Evolutionary conservation across 2,113 vertebrate genomes (phyloP).

Genomic region (Dicrurus megarhynchus): DNA sequence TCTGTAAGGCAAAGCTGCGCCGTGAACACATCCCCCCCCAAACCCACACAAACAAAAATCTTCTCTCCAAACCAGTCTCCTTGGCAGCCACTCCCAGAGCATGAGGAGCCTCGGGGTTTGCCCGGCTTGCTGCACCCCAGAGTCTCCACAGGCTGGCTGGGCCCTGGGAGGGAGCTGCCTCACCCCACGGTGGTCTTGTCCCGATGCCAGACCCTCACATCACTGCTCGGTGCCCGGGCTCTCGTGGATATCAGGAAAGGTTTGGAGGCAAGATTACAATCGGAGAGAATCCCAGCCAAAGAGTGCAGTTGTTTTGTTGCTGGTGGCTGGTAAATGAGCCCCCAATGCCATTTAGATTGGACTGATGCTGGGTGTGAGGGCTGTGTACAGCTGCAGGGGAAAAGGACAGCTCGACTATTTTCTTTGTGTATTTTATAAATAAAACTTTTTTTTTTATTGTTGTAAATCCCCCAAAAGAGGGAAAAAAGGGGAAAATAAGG

Average conservation of each 20-base stretch:
- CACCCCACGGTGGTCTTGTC: rapidly evolving
- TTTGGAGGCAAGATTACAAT: background rate
- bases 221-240: background rate
- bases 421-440: background rate
- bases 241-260: rapidly evolving
- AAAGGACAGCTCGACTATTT: background rate
- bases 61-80: background rate
- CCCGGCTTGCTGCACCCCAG: background rate
- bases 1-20: background rate
- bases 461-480: background rate
- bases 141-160: background rate
- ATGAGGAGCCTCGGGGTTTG: rapidly evolving
- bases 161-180: background rate
- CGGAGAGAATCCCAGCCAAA: background rate
- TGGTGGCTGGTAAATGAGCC: background rate
- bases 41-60: background rate
- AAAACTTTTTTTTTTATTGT: background rate
- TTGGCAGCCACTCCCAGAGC: background rate
- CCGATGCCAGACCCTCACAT: background rate
- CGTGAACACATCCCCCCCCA: rapidly evolving
- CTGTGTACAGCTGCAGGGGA: background rate
- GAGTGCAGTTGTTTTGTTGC: background rate
- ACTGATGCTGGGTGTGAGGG: background rate
- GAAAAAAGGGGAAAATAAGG: background rate
- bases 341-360: background rate